These are phyloP conservation scores for Papilio glaucus DNA, from an alignment of 1,140 invertebrate genomes.

Conservation along the genomic window DNA sequence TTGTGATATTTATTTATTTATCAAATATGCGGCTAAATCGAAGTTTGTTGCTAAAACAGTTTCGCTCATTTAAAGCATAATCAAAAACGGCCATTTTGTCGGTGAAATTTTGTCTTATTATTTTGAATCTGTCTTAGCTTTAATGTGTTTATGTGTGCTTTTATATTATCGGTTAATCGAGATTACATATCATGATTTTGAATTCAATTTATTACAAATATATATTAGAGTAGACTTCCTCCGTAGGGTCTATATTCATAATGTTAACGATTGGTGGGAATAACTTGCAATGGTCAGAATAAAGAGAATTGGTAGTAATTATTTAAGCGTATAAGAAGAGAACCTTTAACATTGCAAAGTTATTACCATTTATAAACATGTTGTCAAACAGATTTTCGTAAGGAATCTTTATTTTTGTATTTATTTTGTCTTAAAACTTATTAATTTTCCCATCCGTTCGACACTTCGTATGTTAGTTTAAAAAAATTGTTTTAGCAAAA, in stretches of 20 bases:
- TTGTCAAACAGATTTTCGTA: too few species aligned
- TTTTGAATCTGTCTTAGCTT: too few species aligned
- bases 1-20: slow-evolving; percentile 1
- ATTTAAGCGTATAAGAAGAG: too few species aligned
- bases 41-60: slow-evolving; percentile 25
- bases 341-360: too few species aligned
- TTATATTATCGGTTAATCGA: not conserved
- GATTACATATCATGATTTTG: not conserved
- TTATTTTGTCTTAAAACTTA: not conserved
- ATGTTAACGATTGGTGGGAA: too few species aligned
- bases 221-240: not conserved
- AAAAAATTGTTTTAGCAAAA: slow-evolving; percentile 17
- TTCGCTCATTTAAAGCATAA: not conserved
- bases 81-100: slow-evolving; percentile 3
- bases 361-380: too few species aligned
- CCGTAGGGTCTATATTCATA: too few species aligned
- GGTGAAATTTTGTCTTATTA: not conserved
- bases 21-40: not conserved
- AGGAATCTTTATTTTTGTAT: not conserved
- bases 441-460: too few species aligned
- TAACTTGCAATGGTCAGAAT: too few species aligned
- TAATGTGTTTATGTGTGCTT: not conserved
- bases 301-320: too few species aligned
- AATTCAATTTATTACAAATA: not conserved
- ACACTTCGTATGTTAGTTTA: too few species aligned